Base-by-base conservation (phyloP, 2,797 vertebrate genomes). In the Falco peregrinus region DNA sequence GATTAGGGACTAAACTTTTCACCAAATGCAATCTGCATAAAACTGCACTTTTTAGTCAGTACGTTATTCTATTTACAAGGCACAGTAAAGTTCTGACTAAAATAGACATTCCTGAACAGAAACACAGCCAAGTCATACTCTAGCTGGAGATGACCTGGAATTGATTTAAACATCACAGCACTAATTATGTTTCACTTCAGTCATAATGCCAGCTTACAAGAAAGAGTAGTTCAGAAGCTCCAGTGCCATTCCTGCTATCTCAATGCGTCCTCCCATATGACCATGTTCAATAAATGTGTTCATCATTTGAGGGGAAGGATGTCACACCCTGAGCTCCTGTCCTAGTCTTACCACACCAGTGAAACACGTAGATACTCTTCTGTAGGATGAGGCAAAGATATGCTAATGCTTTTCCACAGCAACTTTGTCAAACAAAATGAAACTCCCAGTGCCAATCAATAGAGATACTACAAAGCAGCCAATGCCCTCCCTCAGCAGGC, bases 301-400 rank as follows among this genome's bases (percentile, higher is more conserved):
- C 41, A 20, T 26, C 53, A 17, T 16, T 53, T 29, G 3, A 4
- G 8, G 6, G 0, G 3, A 43, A 6, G 1, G 9, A 37, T 13
- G 41, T 51, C 69, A 45, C 25, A 45, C 26, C 50, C 61, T 51
- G 29, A 82, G 56, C 39, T 90, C 51, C 60, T 47, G 1, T 12
- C 24, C 83, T 64, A 16, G 24, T 26, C 50, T 37, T 24, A 25
- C 12, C 22, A 50, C 11, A 37, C 7, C 37, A 6, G 11, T 29
- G 45, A 77, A 84, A 53, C 10, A 60, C 50, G 21, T 0, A 57
- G 25, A 59, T 47, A 11, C 9, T 37, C 24, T n/a, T 70, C 70
- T 48, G 48, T 31, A 75, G 47, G 31, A 75, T 18, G 59, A 89
- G 20, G 35, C 29, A 69, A 87, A 85, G 11, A 37, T 6, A 8